Percentiles rank a stretch among this genome's conserved stretches.
Conservation (phyloP, 2,888 invertebrate species). For the Pteria penguin region DNA sequence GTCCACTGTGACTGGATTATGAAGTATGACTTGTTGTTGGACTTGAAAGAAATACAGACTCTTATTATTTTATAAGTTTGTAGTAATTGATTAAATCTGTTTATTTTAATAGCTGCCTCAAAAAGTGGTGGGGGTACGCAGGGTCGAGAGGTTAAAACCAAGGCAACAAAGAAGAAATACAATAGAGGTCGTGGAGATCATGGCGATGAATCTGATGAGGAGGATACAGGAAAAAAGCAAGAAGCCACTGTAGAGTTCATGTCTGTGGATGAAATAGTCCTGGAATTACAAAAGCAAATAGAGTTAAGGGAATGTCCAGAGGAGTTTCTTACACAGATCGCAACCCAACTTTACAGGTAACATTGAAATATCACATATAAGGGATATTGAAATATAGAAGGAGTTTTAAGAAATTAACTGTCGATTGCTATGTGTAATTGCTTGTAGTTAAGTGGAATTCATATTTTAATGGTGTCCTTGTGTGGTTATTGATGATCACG, state of each 20-base stretch:
- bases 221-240: constrained; percentile 67
- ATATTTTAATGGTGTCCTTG: too few relatives aligned
- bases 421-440: too few relatives aligned
- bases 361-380: too few relatives aligned
- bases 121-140: constrained; percentile 95
- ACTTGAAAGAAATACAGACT: too few relatives aligned
- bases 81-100: not conserved
- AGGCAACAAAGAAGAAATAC: constrained; percentile 90
- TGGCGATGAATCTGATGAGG: constrained; percentile 87
- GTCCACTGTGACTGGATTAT: too few relatives aligned
- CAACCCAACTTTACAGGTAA: constrained; percentile 85
- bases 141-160: constrained; percentile 96
- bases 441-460: too few relatives aligned
- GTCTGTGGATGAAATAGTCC: constrained; percentile 85
- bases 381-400: too few relatives aligned
- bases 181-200: constrained; percentile 81
- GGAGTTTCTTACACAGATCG: constrained; percentile 86
- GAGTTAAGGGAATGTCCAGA: constrained; percentile 84
- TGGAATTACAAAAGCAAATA: constrained; percentile 82
- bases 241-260: constrained; percentile 66
- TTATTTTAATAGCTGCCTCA: constrained; percentile 37
- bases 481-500: too few relatives aligned
- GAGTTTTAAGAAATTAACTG: too few relatives aligned
- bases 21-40: too few relatives aligned
- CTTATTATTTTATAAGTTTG: too few relatives aligned